These are phyloP conservation scores for Etheostoma spectabile DNA, from an alignment of 2,113 vertebrate genomes.

Conservation along the genomic window DNA sequence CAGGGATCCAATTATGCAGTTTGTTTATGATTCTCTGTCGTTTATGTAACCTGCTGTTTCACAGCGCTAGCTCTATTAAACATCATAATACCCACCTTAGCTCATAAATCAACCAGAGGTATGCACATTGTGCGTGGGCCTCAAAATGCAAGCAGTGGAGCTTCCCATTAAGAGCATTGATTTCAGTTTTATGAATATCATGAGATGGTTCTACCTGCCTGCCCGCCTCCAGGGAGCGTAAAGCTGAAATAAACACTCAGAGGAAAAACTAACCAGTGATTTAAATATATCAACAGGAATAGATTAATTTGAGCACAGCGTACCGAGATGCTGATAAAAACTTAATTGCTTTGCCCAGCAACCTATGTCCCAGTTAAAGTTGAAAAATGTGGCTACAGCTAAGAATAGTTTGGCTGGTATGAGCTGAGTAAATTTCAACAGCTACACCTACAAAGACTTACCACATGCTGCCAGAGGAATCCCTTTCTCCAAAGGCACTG, in stretches of 20 bases:
- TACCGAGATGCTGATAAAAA: slow-evolving; percentile 46
- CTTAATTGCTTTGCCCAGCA: slow-evolving; percentile 35
- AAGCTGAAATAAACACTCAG: slow-evolving; percentile 57
- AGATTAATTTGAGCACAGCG: slow-evolving; percentile 55
- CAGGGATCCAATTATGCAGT: slow-evolving; percentile 75
- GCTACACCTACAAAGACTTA: slow-evolving; percentile 74
- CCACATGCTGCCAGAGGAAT: slow-evolving; percentile 97
- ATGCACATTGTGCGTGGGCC: slow-evolving; percentile 55
- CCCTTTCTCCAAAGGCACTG: slow-evolving; percentile 94
- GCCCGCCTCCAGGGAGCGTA: slow-evolving; percentile 33
- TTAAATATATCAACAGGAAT: slow-evolving; percentile 56
- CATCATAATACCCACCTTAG: slow-evolving; percentile 73
- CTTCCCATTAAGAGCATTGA: slow-evolving; percentile 43
- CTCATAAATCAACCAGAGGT: slow-evolving; percentile 74
- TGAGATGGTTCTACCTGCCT: slow-evolving; percentile 53
- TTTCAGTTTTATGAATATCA: slow-evolving; percentile 63
- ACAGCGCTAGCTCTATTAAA: slow-evolving; percentile 76
- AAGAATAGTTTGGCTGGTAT: slow-evolving; percentile 28
- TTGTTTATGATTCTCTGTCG: slow-evolving; percentile 68
- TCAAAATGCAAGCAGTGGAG: slow-evolving; percentile 55
- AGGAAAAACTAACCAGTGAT: slow-evolving; percentile 7
- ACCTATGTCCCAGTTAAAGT: slow-evolving; percentile 41
- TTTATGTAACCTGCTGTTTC: slow-evolving; percentile 78
- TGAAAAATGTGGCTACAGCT: slow-evolving; percentile 42
- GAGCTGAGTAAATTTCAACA: slow-evolving; percentile 44